A percentile compares a stretch with the other conserved stretches of the same genome.
phyloP scores from a whole-genome alignment of 2,113 vertebrate genomes.

The Naja naja region DNA sequence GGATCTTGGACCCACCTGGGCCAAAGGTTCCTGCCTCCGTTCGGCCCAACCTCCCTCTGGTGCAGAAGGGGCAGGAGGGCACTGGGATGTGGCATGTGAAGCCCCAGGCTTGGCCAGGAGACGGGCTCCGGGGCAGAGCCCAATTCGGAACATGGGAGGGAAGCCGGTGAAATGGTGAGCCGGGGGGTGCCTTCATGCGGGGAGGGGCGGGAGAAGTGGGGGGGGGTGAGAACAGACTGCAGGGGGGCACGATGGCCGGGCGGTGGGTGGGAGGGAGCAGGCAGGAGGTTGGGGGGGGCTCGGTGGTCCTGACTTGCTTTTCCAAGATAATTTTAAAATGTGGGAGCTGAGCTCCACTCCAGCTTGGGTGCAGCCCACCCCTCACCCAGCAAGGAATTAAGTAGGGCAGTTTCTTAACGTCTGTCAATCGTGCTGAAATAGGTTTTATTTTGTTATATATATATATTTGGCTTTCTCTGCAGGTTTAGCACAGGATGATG shows the following conservation, averaged over 20 bases:
- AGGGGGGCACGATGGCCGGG: neutral
- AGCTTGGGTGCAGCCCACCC: neutral
- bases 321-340: neutral
- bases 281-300: neutral
- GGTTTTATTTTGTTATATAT: neutral
- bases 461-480: constrained; percentile 16
- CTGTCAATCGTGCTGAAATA: constrained; percentile 21
- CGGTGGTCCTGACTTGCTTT: neutral
- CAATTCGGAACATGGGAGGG: constrained; percentile 76
- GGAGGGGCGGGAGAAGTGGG: too few relatives aligned
- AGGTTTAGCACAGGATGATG: neutral
- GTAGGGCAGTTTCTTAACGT: constrained; percentile 5
- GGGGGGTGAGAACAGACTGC: neutral
- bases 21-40: constrained; percentile 9
- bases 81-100: constrained; percentile 56
- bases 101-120: constrained; percentile 34
- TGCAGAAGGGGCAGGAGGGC: neutral
- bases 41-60: neutral
- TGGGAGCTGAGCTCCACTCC: neutral
- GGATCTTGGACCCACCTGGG: fast-evolving
- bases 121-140: constrained; percentile 48
- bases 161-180: constrained; percentile 84
- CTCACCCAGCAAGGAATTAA: neutral
- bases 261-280: neutral
- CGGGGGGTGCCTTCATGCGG: neutral